A percentile compares a stretch with the other conserved stretches of the same genome.
Evolutionary conservation across 2,888 invertebrate species (phyloP).

Genomic region (Cyclophora punctaria): DNA sequence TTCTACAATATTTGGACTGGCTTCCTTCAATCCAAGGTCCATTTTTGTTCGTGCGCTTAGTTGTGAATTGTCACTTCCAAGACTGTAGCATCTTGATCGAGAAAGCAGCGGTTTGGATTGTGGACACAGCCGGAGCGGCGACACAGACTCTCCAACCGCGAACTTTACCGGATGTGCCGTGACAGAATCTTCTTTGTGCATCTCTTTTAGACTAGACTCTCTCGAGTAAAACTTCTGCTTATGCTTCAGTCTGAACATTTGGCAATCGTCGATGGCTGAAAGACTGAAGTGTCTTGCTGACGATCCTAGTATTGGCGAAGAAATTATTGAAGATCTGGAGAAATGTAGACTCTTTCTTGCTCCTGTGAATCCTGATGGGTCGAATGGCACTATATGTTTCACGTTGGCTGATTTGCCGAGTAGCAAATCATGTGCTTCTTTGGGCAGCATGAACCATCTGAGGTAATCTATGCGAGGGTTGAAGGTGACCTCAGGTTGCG

Average conservation of each 20-base stretch:
- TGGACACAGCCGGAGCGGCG: slow-evolving; percentile 54
- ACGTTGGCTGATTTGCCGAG: slow-evolving; percentile 84
- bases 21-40: slow-evolving; percentile 76
- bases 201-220: slow-evolving; percentile 63
- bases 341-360: slow-evolving; percentile 64
- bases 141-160: slow-evolving; percentile 80
- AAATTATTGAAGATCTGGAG: slow-evolving; percentile 50
- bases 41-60: slow-evolving; percentile 78
- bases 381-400: slow-evolving; percentile 84
- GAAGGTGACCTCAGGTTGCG: slow-evolving; percentile 84
- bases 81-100: slow-evolving; percentile 79
- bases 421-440: slow-evolving; percentile 86
- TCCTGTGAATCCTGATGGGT: slow-evolving; percentile 76
- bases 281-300: slow-evolving; percentile 81
- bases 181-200: slow-evolving; percentile 49
- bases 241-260: slow-evolving; percentile 61
- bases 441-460: slow-evolving; percentile 92
- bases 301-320: slow-evolving; percentile 67
- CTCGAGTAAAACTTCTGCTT: slow-evolving; percentile 60
- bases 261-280: slow-evolving; percentile 78
- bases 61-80: slow-evolving; percentile 73
- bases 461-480: slow-evolving; percentile 80
- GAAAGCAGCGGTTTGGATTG: slow-evolving; percentile 39
- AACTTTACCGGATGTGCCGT: slow-evolving; percentile 75
- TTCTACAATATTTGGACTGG: slow-evolving; percentile 57